Conservation (phyloP, 1,140 invertebrate species). For the Formica selysi region DNA sequence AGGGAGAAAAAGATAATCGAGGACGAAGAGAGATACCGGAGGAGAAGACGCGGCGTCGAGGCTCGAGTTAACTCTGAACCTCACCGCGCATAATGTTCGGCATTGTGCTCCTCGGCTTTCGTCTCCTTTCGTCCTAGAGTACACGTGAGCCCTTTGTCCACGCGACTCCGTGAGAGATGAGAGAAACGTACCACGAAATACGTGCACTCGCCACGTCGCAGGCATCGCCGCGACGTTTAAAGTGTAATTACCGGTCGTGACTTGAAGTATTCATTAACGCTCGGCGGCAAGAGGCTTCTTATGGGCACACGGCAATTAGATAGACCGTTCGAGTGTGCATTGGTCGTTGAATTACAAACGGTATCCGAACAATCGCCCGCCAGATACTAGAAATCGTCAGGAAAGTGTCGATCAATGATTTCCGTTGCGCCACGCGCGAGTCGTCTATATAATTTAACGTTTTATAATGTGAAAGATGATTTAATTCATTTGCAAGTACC, state of each 20-base stretch:
- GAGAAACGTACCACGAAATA: slow-evolving; percentile 64
- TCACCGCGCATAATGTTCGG: slow-evolving; percentile 78
- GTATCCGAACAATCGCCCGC: neutral
- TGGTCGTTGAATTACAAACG: slow-evolving; percentile 20
- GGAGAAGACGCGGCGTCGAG: slow-evolving; percentile 36
- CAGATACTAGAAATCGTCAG: neutral
- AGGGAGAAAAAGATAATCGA: slow-evolving; percentile 25
- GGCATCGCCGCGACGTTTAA: slow-evolving; percentile 73
- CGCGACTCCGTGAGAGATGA: slow-evolving; percentile 72
- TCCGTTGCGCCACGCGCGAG: neutral
- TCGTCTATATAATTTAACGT: neutral
- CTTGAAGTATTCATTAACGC: slow-evolving; percentile 82
- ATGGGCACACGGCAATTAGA: slow-evolving; percentile 35
- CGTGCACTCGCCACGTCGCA: slow-evolving; percentile 74
- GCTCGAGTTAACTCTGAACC: slow-evolving; percentile 46
- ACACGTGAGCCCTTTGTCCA: slow-evolving; percentile 54
- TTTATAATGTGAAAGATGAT: neutral
- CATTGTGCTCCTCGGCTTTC: slow-evolving; percentile 73
- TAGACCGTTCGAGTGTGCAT: slow-evolving; percentile 31
- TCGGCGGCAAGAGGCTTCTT: slow-evolving; percentile 61
- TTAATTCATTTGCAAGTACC: neutral
- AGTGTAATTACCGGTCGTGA: slow-evolving; percentile 81
- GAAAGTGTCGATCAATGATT: slow-evolving; percentile 1
- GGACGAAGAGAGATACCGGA: slow-evolving; percentile 9
- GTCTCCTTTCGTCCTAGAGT: slow-evolving; percentile 17